These are phyloP conservation scores for Hypolimnas misippus DNA, from an alignment of 2,888 invertebrate genomes.

Conservation along the genomic window DNA sequence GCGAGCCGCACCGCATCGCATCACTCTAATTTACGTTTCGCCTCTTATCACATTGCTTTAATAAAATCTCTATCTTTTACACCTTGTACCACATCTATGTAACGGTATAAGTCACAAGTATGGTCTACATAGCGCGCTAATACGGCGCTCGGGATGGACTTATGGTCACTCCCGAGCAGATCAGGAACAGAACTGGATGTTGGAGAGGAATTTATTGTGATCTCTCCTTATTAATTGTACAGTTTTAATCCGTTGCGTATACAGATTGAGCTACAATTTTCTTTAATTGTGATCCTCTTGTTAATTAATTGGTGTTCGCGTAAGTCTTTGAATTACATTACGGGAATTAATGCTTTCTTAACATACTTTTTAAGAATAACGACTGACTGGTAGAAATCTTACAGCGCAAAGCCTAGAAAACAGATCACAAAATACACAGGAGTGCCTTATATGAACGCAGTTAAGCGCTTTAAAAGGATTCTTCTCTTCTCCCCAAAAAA, in stretches of 20 bases:
- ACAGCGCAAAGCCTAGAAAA: too few relatives aligned
- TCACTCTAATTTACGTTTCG: too few relatives aligned
- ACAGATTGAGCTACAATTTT: not conserved
- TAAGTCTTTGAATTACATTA: not conserved
- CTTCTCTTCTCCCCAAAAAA: too few relatives aligned
- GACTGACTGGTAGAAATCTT: too few relatives aligned
- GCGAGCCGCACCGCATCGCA: too few relatives aligned
- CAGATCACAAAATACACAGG: too few relatives aligned
- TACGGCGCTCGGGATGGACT: constrained; percentile 48
- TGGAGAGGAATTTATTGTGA: constrained; percentile 23
- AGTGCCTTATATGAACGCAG: too few relatives aligned
- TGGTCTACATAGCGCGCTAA: constrained; percentile 51
- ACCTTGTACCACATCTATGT: constrained; percentile 33
- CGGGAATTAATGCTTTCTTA: too few relatives aligned
- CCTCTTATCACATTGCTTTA: too few relatives aligned
- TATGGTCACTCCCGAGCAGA: constrained; percentile 44
- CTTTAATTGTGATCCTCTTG: not conserved
- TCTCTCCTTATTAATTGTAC: constrained; percentile 23
- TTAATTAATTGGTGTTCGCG: not conserved
- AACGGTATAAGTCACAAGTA: constrained; percentile 50
- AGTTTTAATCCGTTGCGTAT: constrained; percentile 5
- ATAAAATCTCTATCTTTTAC: constrained; percentile 1
- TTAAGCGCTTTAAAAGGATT: too few relatives aligned
- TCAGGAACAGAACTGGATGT: constrained; percentile 18
- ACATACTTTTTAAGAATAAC: too few relatives aligned